Evolutionary conservation across 2,888 invertebrate genomes (phyloP), one percentile per base, ranked within the genome.

Genomic region (Ptychoptera albimana): DNA sequence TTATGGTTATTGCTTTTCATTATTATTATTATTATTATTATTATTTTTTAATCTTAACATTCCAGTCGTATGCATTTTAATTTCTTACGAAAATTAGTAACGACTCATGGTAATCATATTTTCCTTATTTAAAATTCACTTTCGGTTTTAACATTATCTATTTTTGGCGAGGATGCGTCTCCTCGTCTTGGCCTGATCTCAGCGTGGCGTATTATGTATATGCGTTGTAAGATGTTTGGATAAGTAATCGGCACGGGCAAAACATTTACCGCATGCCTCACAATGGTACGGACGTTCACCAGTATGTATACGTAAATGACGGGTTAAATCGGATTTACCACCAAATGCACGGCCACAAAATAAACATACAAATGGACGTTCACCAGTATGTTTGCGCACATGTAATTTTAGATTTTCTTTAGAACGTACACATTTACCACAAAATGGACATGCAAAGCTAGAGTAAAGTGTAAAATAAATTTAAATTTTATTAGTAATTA

Each of bases 181-280:
- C 64, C 64, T 65, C 60, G 64, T 64, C 61, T 41, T 41, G 34
- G 61, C 64, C 64, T 64, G 64, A 64, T 65, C 64, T 65, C 65
- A 64, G 64, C 65, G 66, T 48, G 64, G 79, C 58, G 80, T 78
- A 59, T 76, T 76, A 67, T 87, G 87, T 55, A 87, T 85, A 69
- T 89, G 88, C 31, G 88, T 89, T 50, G 88, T 88, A 53, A 89
- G 75, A 66, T 89, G 88, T 66, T 89, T 89, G 56, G 87, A 87
- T 46, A 89, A 75, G 59, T 89, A 89, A 63, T 89, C 88, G 44
- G 88, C 88, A 43, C 88, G 73, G 23, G 88, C 88, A 66, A 89
- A 89, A 63, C 87, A 87, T 66, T 88, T 88, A 51, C 87, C 88
- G 65, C 88, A 89, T 63, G 87, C 86, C 64, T 88, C 87, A 68